Percentiles rank a stretch among this genome's conserved stretches.
Conservation (phyloP, 1,140 invertebrate genomes). For the Rhagoletis pomonella region DNA sequence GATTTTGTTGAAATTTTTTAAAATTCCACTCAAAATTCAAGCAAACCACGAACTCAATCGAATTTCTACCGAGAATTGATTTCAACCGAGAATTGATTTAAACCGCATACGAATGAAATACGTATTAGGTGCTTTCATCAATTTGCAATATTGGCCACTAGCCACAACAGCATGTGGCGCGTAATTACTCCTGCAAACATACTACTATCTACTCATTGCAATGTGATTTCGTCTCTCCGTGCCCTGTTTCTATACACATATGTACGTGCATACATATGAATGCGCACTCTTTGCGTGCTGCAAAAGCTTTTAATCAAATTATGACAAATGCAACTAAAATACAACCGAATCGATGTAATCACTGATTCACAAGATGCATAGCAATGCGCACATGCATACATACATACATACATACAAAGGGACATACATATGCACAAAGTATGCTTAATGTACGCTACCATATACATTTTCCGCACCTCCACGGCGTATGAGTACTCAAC, state of each 20-base stretch:
- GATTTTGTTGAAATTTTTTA: too few species aligned
- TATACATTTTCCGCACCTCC: neutral
- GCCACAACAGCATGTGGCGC: neutral
- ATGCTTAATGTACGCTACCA: neutral
- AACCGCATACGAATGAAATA: too few species aligned
- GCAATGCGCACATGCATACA: neutral
- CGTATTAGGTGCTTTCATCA: conserved; percentile 24
- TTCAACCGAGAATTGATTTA: too few species aligned
- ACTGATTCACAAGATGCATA: conserved; percentile 1
- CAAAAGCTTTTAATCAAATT: neutral
- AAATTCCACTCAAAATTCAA: too few species aligned
- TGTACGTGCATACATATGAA: too few species aligned
- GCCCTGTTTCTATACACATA: neutral
- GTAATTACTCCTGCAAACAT: neutral
- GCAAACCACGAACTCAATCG: too few species aligned
- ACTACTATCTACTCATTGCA: neutral
- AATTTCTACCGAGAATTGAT: too few species aligned
- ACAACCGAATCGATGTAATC: neutral
- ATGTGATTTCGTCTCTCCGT: neutral
- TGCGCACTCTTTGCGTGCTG: neutral
- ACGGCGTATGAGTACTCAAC: neutral
- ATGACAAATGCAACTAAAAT: conserved; percentile 11
- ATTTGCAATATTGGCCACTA: neutral
- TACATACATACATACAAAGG: neutral
- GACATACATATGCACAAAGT: too few species aligned